Evolutionary conservation across 1,140 invertebrate genomes (phyloP).

Genomic region (Drosophila seguyi): DNA sequence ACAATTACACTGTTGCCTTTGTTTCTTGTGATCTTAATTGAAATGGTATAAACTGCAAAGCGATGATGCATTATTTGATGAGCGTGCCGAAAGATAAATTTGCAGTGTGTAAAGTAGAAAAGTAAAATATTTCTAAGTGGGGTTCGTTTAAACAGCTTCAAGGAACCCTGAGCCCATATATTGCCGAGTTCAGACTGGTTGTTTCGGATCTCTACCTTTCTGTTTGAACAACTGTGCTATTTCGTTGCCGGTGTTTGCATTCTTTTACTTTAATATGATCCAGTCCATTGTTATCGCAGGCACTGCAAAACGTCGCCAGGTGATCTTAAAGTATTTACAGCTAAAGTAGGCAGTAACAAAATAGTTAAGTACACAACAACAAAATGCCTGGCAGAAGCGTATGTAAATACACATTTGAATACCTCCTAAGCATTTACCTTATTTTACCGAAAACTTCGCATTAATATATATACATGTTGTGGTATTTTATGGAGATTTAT

Average conservation of each 20-base stretch:
- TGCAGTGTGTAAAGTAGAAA: slow-evolving; percentile 13
- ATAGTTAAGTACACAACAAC: slow-evolving; percentile 25
- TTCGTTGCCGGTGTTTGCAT: slow-evolving; percentile 28
- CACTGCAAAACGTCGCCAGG: slow-evolving; percentile 23
- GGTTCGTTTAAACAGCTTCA: slow-evolving; percentile 11
- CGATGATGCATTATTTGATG: slow-evolving; percentile 23
- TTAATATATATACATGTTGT: not conserved
- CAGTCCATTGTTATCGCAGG: slow-evolving; percentile 36
- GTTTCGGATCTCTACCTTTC: slow-evolving; percentile 6
- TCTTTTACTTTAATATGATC: slow-evolving; percentile 15
- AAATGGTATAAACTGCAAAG: slow-evolving; percentile 9
- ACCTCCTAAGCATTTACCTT: not conserved
- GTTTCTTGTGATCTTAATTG: slow-evolving; percentile 32
- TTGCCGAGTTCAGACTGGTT: slow-evolving; percentile 33
- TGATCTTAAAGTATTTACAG: slow-evolving; percentile 55
- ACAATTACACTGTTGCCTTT: slow-evolving; percentile 17
- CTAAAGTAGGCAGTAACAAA: slow-evolving; percentile 25
- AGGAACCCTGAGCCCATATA: not conserved
- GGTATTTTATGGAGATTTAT: not conserved
- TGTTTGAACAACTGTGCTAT: slow-evolving; percentile 49
- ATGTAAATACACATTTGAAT: slow-evolving; percentile 29
- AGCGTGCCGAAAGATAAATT: slow-evolving; percentile 32
- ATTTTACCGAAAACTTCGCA: not conserved
- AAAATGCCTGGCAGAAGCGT: slow-evolving; percentile 14
- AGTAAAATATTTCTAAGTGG: not conserved